Base-by-base conservation (phyloP, 2,797 vertebrate genomes). In the Acanthurus lineatus region DNA sequence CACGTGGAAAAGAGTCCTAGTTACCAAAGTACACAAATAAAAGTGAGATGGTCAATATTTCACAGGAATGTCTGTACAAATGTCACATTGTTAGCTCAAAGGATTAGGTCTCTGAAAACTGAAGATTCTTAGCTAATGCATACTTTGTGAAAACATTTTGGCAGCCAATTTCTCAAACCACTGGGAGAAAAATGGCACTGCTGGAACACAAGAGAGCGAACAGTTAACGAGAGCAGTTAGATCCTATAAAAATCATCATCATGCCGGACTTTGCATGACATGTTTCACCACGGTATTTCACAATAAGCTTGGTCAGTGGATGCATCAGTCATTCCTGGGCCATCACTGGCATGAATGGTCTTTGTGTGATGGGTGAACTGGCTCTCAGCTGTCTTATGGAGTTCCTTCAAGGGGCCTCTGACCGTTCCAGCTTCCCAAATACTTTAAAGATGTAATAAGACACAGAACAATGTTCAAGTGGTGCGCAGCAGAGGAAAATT, bases 11-110 rank as follows among this genome's bases (percentile, higher is more conserved):
- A 90, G 80, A 73, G 68, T 77, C 79, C 72, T 65, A 74, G 88
- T 89, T 93, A 93, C 91, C 90, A 94, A 92, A 90, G 88, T 87
- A 93, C 86, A 94, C 90, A 93, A 93, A 92, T 91, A 93, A 90
- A 92, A 91, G 85, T 84, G 84, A 87, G 88, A 90, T 84, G 86
- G 85, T 89, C 87, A 90, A 88, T 90, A 90, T 91, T 92, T 93
- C 90, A 86, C 83, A 78, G 90, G 89, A 92, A 91, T 87, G 87
- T 92, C 89, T 83, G 86, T 40, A 93, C 91, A 93, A 89, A 91
- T 91, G 90, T 92, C 83, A 88, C 86, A 84, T 89, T 92, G 91
- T 94, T 90, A 86, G 84, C 90, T 65, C 81, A 54, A 51, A 86
- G 88, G 89, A 89, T 90, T 90, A 83, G 8, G 79, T 79, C 83